Evolutionary conservation across 2,113 vertebrate genomes (phyloP).

Genomic region (Anhinga rufa): DNA sequence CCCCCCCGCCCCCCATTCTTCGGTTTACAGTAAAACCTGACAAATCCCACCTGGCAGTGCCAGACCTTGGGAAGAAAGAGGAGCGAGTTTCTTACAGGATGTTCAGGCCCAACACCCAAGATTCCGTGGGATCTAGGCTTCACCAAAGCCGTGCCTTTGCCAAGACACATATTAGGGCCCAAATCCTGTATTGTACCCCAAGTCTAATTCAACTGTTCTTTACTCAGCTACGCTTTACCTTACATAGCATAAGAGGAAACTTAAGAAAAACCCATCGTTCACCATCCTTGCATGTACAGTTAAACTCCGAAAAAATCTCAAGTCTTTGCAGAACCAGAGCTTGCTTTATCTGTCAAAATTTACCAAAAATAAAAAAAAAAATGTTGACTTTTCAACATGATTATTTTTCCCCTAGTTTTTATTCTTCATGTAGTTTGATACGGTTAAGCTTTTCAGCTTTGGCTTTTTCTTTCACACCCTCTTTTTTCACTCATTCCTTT

Average conservation of each 20-base stretch:
- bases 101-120: neutral
- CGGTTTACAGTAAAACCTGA: neutral
- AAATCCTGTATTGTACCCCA: neutral
- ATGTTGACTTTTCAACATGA: neutral
- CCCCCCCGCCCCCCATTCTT: neutral
- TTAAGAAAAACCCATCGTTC: neutral
- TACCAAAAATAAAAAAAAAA: no score
- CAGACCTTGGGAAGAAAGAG: neutral
- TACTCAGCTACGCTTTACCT: neutral
- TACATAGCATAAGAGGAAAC: neutral
- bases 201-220: neutral
- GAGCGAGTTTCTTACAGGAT: rapidly evolving
- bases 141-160: neutral
- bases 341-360: neutral
- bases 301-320: neutral
- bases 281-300: neutral
- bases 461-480: neutral
- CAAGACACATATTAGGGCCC: neutral
- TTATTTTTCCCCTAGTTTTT: neutral
- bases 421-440: neutral
- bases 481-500: neutral
- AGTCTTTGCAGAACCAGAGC: neutral
- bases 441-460: neutral
- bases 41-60: neutral
- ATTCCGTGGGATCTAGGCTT: neutral